Evolutionary conservation across 2,113 vertebrate species (phyloP).

Genomic region (Tragelaphus strepsiceros): DNA sequence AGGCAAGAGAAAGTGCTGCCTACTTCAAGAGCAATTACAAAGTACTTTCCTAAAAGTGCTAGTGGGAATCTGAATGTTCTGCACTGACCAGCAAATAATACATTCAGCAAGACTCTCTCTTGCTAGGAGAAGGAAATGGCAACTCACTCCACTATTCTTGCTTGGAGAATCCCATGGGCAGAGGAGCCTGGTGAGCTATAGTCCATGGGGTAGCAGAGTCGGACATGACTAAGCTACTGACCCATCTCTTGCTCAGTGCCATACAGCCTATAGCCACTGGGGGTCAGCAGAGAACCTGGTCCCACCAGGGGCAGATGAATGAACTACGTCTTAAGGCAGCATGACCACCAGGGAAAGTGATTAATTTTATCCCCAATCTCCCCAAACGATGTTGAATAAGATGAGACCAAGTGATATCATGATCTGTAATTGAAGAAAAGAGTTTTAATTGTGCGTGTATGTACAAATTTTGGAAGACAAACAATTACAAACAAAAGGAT

Average conservation of each 20-base stretch:
- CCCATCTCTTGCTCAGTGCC: background rate
- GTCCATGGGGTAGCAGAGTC: background rate
- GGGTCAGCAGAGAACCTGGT: slow-evolving; percentile 61
- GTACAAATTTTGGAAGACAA: background rate
- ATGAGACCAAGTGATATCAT: background rate
- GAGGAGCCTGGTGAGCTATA: background rate
- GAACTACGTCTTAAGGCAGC: background rate
- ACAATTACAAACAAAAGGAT: slow-evolving; percentile 13
- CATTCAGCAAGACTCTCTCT: background rate
- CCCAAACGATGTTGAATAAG: background rate
- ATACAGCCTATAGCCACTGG: slow-evolving; percentile 42
- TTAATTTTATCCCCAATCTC: background rate
- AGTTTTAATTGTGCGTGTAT: background rate
- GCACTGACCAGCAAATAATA: background rate
- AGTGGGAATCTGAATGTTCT: background rate
- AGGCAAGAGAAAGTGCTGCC: background rate
- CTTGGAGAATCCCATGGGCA: background rate
- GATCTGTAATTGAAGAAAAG: background rate
- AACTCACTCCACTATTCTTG: background rate
- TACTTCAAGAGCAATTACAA: background rate
- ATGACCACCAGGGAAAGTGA: background rate
- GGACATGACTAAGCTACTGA: background rate
- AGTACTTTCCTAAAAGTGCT: background rate
- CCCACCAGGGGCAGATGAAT: slow-evolving; percentile 19
- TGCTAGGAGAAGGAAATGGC: background rate